phyloP scores from a whole-genome alignment of 2,113 vertebrate genomes.

The Hyla sarda region DNA sequence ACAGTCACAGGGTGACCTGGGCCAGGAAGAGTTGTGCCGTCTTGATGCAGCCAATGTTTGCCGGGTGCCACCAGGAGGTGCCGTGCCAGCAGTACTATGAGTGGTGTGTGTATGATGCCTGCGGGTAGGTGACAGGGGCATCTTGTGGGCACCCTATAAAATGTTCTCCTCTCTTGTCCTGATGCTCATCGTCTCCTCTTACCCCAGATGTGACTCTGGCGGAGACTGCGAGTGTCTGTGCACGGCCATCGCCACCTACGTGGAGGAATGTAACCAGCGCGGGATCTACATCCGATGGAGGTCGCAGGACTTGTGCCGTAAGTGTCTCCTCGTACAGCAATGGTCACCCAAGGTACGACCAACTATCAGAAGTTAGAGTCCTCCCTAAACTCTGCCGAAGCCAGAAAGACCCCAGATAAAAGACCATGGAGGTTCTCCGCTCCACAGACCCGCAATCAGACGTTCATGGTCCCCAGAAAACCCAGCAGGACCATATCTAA shows the following conservation, averaged over 20 bases:
- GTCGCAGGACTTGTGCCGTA: slow-evolving; percentile 91
- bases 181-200: rapidly evolving
- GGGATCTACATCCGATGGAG: slow-evolving; percentile 83
- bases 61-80: slow-evolving; percentile 77
- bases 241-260: slow-evolving; percentile 84
- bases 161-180: neutral
- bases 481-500: no score
- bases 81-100: slow-evolving; percentile 85
- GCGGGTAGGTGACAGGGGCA: slow-evolving; percentile 79
- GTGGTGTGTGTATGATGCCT: slow-evolving; percentile 89
- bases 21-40: slow-evolving; percentile 78
- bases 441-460: no score
- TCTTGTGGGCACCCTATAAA: no score
- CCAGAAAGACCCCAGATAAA: no score
- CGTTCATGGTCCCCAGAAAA: no score
- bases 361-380: no score
- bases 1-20: slow-evolving; percentile 79
- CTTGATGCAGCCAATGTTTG: slow-evolving; percentile 79
- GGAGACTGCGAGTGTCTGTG: slow-evolving; percentile 94
- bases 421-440: no score
- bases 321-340: slow-evolving; percentile 48
- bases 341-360: no score
- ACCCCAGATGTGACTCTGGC: slow-evolving; percentile 77
- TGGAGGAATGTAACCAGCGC: slow-evolving; percentile 80
- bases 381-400: no score